Evolutionary conservation across 2,888 invertebrate species (phyloP).

Genomic region (Cryptocephalus moraei): DNA sequence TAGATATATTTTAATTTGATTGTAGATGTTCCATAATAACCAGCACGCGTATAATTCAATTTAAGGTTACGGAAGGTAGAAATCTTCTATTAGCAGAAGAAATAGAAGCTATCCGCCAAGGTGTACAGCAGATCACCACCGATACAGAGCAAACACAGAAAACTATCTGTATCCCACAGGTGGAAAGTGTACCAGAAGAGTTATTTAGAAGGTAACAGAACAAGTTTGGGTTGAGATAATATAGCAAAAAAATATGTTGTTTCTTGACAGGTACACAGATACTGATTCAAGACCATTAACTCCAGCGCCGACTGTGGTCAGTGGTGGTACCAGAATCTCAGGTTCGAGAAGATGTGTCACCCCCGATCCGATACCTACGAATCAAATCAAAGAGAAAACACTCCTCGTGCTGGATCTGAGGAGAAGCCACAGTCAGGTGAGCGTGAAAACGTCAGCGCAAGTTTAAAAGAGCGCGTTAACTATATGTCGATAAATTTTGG

Average conservation of each 20-base stretch:
- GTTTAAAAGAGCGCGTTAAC: no score
- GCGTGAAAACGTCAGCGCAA: not conserved
- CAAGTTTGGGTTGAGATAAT: not conserved
- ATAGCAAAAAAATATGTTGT: not conserved
- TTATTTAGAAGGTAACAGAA: constrained; percentile 50
- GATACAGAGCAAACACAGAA: constrained; percentile 10
- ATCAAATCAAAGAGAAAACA: constrained; percentile 44
- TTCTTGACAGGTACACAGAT: constrained; percentile 59
- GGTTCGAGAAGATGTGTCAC: constrained; percentile 58
- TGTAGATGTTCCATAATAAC: not conserved
- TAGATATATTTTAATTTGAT: not conserved
- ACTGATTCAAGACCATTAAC: constrained; percentile 76
- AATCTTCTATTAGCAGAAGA: constrained; percentile 32
- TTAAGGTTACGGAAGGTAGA: constrained; percentile 28
- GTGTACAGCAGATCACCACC: constrained; percentile 25
- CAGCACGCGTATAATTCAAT: not conserved
- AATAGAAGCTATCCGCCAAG: constrained; percentile 31
- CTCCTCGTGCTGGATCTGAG: constrained; percentile 63
- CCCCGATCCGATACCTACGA: constrained; percentile 52
- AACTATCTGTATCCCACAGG: constrained; percentile 20
- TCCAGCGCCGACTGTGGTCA: constrained; percentile 67
- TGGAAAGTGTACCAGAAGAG: constrained; percentile 64
- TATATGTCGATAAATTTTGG: no score
- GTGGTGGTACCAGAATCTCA: constrained; percentile 60
- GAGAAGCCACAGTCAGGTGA: constrained; percentile 55